These are phyloP conservation scores for Pycnomerus fuliginosus DNA, from an alignment of 2,888 invertebrate genomes.

Conservation along the genomic window DNA sequence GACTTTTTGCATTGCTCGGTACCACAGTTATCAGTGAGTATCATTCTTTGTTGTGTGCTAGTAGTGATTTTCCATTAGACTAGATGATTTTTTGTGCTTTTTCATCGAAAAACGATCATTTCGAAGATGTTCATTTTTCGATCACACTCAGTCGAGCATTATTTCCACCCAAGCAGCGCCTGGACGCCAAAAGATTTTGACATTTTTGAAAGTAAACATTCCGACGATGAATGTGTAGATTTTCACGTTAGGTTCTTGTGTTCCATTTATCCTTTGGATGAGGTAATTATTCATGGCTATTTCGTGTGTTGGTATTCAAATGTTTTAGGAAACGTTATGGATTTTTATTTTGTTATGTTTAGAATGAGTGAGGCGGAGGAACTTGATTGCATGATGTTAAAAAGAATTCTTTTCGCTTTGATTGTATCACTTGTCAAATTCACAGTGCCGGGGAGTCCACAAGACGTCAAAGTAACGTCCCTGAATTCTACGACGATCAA, in stretches of 20 bases:
- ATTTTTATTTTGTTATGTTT: conserved; percentile 34
- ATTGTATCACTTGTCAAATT: conserved; percentile 37
- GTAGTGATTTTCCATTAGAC: conserved; percentile 40
- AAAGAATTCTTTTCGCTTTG: conserved; percentile 17
- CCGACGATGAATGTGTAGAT: conserved; percentile 32
- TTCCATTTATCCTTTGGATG: conserved; percentile 40
- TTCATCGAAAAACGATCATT: conserved; percentile 22
- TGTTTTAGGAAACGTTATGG: conserved; percentile 49
- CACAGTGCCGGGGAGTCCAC: conserved; percentile 97
- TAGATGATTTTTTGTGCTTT: conserved; percentile 40
- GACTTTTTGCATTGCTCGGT: conserved; percentile 69
- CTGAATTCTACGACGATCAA: conserved; percentile 95
- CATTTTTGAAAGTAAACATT: conserved; percentile 6
- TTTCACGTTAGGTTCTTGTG: conserved; percentile 32
- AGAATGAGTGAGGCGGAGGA: conserved; percentile 34
- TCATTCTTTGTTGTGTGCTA: conserved; percentile 60
- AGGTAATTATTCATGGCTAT: conserved; percentile 51
- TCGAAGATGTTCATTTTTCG: conserved; percentile 17
- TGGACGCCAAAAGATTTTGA: conserved; percentile 3
- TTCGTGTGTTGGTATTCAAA: conserved; percentile 73
- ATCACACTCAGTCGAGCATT: conserved; percentile 4
- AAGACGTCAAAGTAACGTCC: conserved; percentile 83
- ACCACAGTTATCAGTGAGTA: conserved; percentile 71
- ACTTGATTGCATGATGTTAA: conserved; percentile 24
- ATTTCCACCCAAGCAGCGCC: conserved; percentile 23